Conservation (phyloP, 1,140 invertebrate species). For the Drosophila tsacasi region DNA sequence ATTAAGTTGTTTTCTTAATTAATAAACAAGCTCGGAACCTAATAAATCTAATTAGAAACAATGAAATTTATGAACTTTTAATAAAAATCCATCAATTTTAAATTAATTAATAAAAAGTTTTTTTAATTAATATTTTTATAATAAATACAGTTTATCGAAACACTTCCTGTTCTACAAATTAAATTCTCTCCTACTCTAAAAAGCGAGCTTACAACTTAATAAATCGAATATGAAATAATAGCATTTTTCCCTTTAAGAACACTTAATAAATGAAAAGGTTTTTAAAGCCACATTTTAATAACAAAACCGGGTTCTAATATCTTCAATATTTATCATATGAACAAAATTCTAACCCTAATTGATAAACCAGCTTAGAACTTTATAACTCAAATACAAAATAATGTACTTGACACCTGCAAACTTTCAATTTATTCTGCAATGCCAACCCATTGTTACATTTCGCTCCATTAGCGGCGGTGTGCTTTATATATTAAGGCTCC, state of each 20-base stretch:
- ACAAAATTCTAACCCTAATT: background rate
- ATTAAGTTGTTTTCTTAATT: background rate
- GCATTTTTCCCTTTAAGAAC: background rate
- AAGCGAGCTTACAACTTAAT: background rate
- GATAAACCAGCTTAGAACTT: background rate
- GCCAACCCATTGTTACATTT: background rate
- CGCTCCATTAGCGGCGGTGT: conserved; percentile 29
- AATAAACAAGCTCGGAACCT: too few species aligned
- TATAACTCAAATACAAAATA: background rate
- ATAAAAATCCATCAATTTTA: too few species aligned
- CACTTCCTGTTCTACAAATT: too few species aligned
- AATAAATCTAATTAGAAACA: too few species aligned
- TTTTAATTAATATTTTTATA: background rate
- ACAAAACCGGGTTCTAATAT: background rate
- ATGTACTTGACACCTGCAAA: background rate
- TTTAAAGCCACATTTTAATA: background rate
- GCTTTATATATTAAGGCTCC: conserved; percentile 30
- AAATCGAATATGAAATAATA: background rate
- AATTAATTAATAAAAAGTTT: background rate
- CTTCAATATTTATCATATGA: fast-evolving
- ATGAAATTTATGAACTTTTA: too few species aligned
- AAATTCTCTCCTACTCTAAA: background rate
- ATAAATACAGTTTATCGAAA: background rate
- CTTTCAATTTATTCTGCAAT: background rate
- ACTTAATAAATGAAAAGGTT: too few species aligned